These are phyloP conservation scores for Rhynchophorus ferrugineus DNA, from an alignment of 1,140 invertebrate genomes.

Conservation along the genomic window DNA sequence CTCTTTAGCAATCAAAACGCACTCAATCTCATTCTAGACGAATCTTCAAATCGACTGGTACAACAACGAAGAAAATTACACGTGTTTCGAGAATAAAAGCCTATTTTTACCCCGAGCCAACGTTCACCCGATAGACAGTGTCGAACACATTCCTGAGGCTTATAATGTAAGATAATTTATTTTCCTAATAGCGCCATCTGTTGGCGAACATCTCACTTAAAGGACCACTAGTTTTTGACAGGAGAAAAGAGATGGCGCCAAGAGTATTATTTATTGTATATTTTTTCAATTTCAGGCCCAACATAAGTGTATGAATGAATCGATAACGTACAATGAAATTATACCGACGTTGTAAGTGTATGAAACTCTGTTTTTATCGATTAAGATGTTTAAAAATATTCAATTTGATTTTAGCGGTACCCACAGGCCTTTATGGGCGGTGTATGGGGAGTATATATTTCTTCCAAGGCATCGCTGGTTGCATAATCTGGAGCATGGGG, in stretches of 20 bases:
- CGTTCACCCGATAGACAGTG: slow-evolving; percentile 47
- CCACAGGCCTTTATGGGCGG: slow-evolving; percentile 73
- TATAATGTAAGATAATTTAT: slow-evolving; percentile 48
- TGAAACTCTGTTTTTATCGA: slow-evolving; percentile 4
- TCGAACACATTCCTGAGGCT: slow-evolving; percentile 50
- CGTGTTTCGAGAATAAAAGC: slow-evolving; percentile 51
- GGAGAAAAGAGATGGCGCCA: not conserved
- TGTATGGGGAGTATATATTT: slow-evolving; percentile 77
- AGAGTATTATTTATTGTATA: slow-evolving; percentile 2
- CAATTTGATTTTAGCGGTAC: slow-evolving; percentile 54
- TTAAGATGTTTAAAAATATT: slow-evolving; percentile 11
- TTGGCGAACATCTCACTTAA: too few species aligned
- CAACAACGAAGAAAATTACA: slow-evolving; percentile 54
- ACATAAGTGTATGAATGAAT: slow-evolving; percentile 62
- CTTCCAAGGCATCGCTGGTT: slow-evolving; percentile 77
- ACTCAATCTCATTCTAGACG: too few species aligned
- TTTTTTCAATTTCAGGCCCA: slow-evolving; percentile 46
- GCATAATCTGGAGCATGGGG: slow-evolving; percentile 81
- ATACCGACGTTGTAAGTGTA: slow-evolving; percentile 59
- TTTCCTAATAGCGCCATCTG: too few species aligned
- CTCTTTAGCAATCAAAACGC: not conserved
- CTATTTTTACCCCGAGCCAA: slow-evolving; percentile 43
- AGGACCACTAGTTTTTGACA: too few species aligned
- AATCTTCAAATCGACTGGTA: slow-evolving; percentile 67
- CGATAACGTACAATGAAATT: slow-evolving; percentile 54